Percentiles rank a stretch among this genome's conserved stretches.
phyloP scores from a whole-genome alignment of 2,797 vertebrate species.

The Tragelaphus oryx region DNA sequence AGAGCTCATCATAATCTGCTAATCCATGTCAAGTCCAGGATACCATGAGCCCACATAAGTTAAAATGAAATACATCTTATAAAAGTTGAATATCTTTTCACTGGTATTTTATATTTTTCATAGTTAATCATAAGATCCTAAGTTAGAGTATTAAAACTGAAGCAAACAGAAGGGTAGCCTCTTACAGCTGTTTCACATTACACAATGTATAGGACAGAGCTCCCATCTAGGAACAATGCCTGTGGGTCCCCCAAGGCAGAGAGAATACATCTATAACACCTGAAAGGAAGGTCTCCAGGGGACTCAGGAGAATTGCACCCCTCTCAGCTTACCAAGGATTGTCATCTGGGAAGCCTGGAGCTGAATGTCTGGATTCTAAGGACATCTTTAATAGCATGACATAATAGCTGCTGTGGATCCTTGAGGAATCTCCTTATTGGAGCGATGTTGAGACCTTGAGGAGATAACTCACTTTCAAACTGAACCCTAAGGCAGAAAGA shows the following conservation, averaged over 20 bases:
- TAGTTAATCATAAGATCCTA: conserved; percentile 6
- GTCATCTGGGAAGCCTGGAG: background rate
- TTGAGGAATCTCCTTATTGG: background rate
- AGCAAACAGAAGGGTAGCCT: background rate
- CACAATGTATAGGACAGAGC: background rate
- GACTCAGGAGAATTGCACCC: background rate
- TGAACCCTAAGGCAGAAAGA: conserved; percentile 30
- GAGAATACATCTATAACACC: background rate
- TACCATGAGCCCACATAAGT: background rate
- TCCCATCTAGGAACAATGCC: background rate
- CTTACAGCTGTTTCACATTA: background rate
- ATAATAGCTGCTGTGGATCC: background rate
- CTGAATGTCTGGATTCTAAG: background rate
- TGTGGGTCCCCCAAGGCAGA: background rate
- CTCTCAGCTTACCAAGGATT: background rate
- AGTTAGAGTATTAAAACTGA: conserved; percentile 21
- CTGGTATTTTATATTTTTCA: conserved; percentile 4
- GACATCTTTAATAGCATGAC: background rate
- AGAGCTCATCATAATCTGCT: background rate
- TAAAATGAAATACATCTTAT: conserved; percentile 2
- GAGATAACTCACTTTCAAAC: conserved; percentile 6
- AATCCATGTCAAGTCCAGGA: background rate
- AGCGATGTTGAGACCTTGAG: conserved; percentile 15
- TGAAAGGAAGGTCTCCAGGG: background rate
- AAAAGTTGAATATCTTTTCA: background rate